These are phyloP conservation scores for Agrilus cyanescens DNA, from an alignment of 2,888 invertebrate genomes.

Conservation along the genomic window DNA sequence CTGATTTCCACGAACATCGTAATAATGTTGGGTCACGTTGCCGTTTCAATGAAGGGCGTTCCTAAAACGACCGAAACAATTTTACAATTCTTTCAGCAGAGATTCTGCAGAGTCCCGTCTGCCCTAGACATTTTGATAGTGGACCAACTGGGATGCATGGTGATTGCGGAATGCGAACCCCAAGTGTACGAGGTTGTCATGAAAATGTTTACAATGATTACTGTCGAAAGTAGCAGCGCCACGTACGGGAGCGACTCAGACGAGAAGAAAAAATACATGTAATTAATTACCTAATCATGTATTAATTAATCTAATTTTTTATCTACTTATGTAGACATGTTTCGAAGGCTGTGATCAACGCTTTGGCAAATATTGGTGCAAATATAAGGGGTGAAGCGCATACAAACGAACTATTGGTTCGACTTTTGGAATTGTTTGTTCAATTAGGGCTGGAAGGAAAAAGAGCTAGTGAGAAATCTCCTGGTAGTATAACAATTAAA, in stretches of 20 bases:
- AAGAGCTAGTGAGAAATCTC: slow-evolving; percentile 84
- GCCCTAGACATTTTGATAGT: slow-evolving; percentile 89
- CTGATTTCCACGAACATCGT: slow-evolving; percentile 94
- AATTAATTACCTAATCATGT: slow-evolving; percentile 2
- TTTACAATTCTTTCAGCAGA: slow-evolving; percentile 92
- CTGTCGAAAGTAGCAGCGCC: slow-evolving; percentile 79
- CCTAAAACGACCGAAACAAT: slow-evolving; percentile 92
- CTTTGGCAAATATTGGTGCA: slow-evolving; percentile 90
- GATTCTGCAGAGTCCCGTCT: slow-evolving; percentile 86
- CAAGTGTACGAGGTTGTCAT: slow-evolving; percentile 88
- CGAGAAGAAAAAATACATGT: slow-evolving; percentile 47
- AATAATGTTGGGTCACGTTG: slow-evolving; percentile 93
- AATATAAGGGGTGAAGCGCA: slow-evolving; percentile 81
- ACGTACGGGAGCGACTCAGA: slow-evolving; percentile 53
- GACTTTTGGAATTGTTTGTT: slow-evolving; percentile 91
- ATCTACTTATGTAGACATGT: slow-evolving; percentile 56
- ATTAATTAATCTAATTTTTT: not conserved
- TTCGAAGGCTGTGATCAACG: slow-evolving; percentile 90
- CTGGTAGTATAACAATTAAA: slow-evolving; percentile 35
- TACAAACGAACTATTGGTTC: slow-evolving; percentile 72
- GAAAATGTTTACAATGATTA: slow-evolving; percentile 95
- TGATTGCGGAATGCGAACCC: slow-evolving; percentile 82
- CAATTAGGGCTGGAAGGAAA: slow-evolving; percentile 96
- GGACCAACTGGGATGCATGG: slow-evolving; percentile 95
- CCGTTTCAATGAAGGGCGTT: slow-evolving; percentile 85